These are phyloP conservation scores for Heteromormyrus szaboi DNA, from an alignment of 2,797 vertebrate species.

Conservation along the genomic window DNA sequence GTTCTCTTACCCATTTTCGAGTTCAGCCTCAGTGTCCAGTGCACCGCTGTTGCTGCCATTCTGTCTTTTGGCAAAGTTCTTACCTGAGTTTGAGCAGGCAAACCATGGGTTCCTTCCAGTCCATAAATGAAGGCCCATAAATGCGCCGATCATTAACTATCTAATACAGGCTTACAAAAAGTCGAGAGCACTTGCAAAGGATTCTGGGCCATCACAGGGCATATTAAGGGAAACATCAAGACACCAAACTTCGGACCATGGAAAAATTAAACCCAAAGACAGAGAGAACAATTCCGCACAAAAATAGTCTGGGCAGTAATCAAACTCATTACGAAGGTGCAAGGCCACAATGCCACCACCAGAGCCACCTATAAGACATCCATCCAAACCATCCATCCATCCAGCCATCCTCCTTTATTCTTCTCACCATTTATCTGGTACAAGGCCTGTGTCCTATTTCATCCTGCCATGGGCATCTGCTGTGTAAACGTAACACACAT, in stretches of 20 bases:
- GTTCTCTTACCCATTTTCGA: not conserved
- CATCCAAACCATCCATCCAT: not conserved
- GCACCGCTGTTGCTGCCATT: not conserved
- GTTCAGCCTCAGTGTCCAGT: not conserved
- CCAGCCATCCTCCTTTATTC: not conserved
- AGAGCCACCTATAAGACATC: not conserved
- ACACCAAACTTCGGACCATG: not conserved
- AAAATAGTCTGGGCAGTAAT: not conserved
- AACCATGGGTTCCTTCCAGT: not conserved
- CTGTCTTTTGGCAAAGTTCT: not conserved
- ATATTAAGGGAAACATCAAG: not conserved
- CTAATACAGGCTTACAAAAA: not conserved
- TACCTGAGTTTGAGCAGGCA: not conserved
- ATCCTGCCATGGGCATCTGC: not conserved
- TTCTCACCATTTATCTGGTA: not conserved
- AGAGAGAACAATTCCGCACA: not conserved
- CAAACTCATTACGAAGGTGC: not conserved
- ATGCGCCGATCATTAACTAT: not conserved
- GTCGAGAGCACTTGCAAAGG: not conserved
- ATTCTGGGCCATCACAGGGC: not conserved
- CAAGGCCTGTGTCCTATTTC: not conserved
- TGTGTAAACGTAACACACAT: conserved; percentile 9
- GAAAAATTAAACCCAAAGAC: not conserved
- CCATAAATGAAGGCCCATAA: not conserved
- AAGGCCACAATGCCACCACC: not conserved